These are phyloP conservation scores for Calycopis cecrops DNA, from an alignment of 1,140 invertebrate genomes.

Conservation along the genomic window DNA sequence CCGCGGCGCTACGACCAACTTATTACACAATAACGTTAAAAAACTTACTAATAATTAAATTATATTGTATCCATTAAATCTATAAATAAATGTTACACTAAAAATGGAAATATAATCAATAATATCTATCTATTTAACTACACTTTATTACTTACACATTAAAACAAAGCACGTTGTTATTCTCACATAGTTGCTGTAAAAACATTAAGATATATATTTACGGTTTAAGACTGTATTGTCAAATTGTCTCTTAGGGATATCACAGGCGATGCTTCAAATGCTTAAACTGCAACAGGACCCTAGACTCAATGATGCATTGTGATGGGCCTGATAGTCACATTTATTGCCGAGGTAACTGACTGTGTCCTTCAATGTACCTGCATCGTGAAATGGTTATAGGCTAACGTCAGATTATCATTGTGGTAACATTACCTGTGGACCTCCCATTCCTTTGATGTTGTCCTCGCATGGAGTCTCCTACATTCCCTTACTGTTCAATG, in stretches of 20 bases:
- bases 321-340: slow-evolving; percentile 94
- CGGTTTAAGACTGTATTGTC: slow-evolving; percentile 17
- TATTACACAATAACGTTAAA: too few species aligned
- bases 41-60: too few species aligned
- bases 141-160: too few species aligned
- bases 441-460: slow-evolving; percentile 22
- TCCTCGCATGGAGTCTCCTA: slow-evolving; percentile 47
- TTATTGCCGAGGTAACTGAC: slow-evolving; percentile 91
- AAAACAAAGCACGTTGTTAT: too few species aligned
- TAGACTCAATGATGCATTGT: slow-evolving; percentile 95
- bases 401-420: slow-evolving; percentile 48
- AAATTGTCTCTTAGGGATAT: slow-evolving; percentile 81
- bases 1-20: too few species aligned
- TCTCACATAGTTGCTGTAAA: too few species aligned
- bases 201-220: neutral
- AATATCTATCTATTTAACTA: too few species aligned
- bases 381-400: slow-evolving; percentile 29
- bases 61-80: too few species aligned
- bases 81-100: too few species aligned
- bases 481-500: slow-evolving; percentile 47
- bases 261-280: slow-evolving; percentile 95
- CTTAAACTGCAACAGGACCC: slow-evolving; percentile 89
- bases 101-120: too few species aligned
- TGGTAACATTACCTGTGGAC: slow-evolving; percentile 43
- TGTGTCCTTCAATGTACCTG: slow-evolving; percentile 22